These are phyloP conservation scores for Abrostola triplasia DNA, from an alignment of 2,888 invertebrate genomes.

Conservation along the genomic window DNA sequence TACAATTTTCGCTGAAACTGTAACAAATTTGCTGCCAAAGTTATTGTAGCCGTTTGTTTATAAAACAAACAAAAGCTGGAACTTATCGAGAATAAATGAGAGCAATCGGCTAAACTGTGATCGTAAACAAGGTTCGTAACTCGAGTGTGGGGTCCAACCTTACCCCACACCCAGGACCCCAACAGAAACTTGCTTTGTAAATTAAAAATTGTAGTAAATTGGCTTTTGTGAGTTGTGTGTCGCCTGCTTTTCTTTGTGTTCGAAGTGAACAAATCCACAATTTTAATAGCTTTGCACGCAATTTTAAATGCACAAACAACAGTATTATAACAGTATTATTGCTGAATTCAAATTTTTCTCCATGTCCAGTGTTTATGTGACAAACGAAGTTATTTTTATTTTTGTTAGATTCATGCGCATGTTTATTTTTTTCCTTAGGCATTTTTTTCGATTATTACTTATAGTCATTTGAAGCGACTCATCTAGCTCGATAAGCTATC, in stretches of 20 bases:
- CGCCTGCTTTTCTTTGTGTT: constrained; percentile 37
- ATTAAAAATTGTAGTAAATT: constrained; percentile 52
- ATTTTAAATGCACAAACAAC: neutral
- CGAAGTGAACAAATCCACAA: constrained; percentile 10
- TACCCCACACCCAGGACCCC: constrained; percentile 2
- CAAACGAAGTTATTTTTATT: no score
- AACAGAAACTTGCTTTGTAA: constrained; percentile 42
- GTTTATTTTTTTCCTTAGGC: no score
- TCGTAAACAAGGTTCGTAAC: constrained; percentile 57
- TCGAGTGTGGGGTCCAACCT: constrained; percentile 29
- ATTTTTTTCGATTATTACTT: no score
- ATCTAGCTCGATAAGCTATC: no score
- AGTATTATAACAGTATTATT: neutral
- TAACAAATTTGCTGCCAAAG: constrained; percentile 33
- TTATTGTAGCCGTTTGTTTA: constrained; percentile 53
- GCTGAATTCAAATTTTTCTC: no score
- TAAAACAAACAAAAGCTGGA: constrained; percentile 53
- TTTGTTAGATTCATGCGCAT: no score
- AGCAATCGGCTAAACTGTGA: constrained; percentile 58
- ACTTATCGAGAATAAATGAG: constrained; percentile 59
- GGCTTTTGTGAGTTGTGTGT: constrained; percentile 47
- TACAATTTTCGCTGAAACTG: constrained; percentile 27
- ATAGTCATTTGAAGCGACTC: no score
- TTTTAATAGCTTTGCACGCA: constrained; percentile 12
- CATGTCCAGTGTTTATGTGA: no score